Evolutionary conservation across 2,797 vertebrate genomes (phyloP), one percentile per base, ranked within the genome.

Genomic region (Hipposideros larvatus): DNA sequence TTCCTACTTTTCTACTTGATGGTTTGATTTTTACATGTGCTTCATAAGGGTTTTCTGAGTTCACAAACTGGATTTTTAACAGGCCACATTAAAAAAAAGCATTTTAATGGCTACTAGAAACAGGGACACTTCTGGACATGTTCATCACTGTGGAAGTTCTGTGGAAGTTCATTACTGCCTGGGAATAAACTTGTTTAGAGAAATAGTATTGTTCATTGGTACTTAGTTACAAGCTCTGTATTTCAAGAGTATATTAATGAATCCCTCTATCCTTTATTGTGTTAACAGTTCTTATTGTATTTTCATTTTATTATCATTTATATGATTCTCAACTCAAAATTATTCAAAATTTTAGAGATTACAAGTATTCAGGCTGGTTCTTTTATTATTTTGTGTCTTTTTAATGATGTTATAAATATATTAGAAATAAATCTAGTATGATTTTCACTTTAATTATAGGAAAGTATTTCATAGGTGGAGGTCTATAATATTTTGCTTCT

Each of bases 361-460:
- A 26, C 3, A 90, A 55, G 65, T 93, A 41, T 75, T 96, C 83
- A 24, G 26, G 10, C 16, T 85, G 14, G 3, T 53, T 59, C 61
- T 53, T 68, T 21, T 43, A 11, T 57, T 46, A 24, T 73, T 84
- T 43, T 61, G 37, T 46, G 3, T 59, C 3, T 68, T 0, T 68
- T 92, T 86, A 89, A 70, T 87, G 26, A 28, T 75, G 0, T 37
- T 83, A 34, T 37, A 34, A 90, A 48, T 80, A 43, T n/a, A 48
- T 63, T 89, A 19, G 31, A 61, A 46, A 59, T 24, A 80, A 55
- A 82, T 63, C n/a, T 34, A 61, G 15, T 31, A 2, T 86, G 3
- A 11, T 48, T 87, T 92, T 61, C 28, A 51, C 46, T 95, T 90
- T 90, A 79, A 91, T 82, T 91, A 55, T 31, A 91, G 31, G 34